Evolutionary conservation across 1,140 invertebrate genomes (phyloP).

Genomic region (Formica exsecta): DNA sequence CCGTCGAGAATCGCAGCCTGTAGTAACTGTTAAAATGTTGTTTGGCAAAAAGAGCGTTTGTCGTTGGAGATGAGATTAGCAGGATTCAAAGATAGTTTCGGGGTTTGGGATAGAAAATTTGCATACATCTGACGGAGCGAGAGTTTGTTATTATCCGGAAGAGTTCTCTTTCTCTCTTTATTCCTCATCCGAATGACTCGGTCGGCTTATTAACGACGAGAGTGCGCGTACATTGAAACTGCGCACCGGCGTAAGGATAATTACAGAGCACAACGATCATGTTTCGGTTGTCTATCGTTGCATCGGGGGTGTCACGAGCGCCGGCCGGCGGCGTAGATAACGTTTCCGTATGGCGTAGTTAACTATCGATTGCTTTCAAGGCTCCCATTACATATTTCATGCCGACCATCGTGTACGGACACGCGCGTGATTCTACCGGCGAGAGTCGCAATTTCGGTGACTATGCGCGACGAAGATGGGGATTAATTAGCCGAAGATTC

Average conservation of each 20-base stretch:
- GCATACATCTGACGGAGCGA: too few relatives aligned
- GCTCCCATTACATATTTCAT: constrained; percentile 83
- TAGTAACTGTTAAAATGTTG: not conserved
- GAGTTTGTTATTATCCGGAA: constrained; percentile 27
- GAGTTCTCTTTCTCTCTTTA: not conserved
- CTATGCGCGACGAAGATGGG: not conserved
- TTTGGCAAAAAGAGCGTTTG: not conserved
- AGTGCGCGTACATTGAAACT: not conserved
- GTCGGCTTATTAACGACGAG: not conserved
- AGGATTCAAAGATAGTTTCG: too few relatives aligned
- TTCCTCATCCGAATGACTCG: not conserved
- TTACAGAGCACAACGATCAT: constrained; percentile 17
- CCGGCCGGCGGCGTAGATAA: constrained; percentile 60
- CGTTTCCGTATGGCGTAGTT: constrained; percentile 77
- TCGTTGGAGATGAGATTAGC: not conserved
- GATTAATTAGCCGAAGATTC: not conserved
- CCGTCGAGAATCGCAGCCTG: too few relatives aligned
- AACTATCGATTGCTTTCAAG: constrained; percentile 82
- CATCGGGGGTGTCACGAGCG: not conserved
- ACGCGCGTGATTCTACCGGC: constrained; percentile 22
- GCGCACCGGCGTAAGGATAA: constrained; percentile 2
- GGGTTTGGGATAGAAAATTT: not conserved
- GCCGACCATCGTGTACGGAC: constrained; percentile 52
- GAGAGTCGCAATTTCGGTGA: constrained; percentile 8
- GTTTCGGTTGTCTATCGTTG: constrained; percentile 38